These are phyloP conservation scores for Boulengeromyrus knoepffleri DNA, from an alignment of 2,113 vertebrate genomes.

Conservation along the genomic window DNA sequence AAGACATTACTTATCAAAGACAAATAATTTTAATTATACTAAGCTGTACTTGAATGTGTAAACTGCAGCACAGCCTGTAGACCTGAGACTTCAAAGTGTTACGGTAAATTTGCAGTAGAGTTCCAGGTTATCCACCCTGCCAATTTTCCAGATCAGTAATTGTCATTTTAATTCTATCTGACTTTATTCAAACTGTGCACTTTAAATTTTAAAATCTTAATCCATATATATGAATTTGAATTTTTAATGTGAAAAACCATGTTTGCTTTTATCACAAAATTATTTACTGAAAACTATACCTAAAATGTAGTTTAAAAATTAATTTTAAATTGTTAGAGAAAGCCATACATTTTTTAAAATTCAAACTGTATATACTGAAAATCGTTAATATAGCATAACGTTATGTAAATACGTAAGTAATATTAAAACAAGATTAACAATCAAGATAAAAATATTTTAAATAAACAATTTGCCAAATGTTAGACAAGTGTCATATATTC, in stretches of 20 bases:
- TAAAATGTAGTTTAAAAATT: constrained; percentile 2
- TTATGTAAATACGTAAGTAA: background rate
- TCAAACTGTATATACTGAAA: background rate
- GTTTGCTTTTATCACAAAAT: background rate
- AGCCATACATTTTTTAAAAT: constrained; percentile 9
- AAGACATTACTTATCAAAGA: background rate
- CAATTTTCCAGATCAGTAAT: background rate
- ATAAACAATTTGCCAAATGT: background rate
- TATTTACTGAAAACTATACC: background rate
- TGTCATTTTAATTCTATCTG: background rate
- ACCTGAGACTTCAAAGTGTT: background rate
- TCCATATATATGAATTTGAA: background rate
- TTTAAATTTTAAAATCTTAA: constrained; percentile 1
- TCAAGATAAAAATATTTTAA: background rate
- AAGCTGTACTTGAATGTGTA: background rate
- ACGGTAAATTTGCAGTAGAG: background rate
- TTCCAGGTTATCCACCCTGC: background rate
- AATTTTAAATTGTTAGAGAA: background rate
- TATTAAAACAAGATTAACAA: background rate
- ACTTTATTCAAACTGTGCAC: background rate
- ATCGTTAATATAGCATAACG: background rate
- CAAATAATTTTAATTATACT: background rate
- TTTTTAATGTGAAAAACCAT: background rate
- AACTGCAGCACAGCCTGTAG: background rate
- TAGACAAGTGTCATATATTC: background rate